These are phyloP conservation scores for Dysidea cf. avara DNA, from an alignment of 37 sponge, comb jelly and placozoan species.

Conservation along the genomic window DNA sequence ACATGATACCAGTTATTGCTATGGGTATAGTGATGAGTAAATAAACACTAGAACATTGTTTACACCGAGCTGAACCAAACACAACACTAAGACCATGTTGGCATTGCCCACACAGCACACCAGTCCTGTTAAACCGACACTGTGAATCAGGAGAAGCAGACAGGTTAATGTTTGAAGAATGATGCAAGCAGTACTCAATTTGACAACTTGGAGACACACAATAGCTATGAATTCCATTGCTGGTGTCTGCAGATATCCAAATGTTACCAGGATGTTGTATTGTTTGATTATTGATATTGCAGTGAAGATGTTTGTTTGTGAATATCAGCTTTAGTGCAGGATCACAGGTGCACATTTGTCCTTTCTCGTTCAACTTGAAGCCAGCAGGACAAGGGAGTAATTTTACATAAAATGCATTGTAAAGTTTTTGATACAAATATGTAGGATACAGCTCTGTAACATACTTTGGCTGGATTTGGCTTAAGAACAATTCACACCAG, in stretches of 20 bases:
- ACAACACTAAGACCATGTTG: neutral
- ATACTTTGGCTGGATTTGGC: too few relatives aligned
- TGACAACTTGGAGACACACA: too few relatives aligned
- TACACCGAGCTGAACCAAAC: slow-evolving; percentile 9
- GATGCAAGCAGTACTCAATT: too few relatives aligned
- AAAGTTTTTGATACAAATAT: too few relatives aligned
- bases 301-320: too few relatives aligned
- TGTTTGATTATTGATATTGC: neutral
- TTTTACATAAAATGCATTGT: too few relatives aligned
- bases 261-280: neutral
- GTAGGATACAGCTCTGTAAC: too few relatives aligned
- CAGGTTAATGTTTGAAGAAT: neutral
- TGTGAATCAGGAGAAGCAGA: neutral
- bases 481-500: too few relatives aligned
- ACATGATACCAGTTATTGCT: slow-evolving; percentile 9
- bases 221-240: too few relatives aligned
- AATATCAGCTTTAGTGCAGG: neutral
- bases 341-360: too few relatives aligned
- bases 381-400: too few relatives aligned
- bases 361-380: too few relatives aligned
- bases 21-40: slow-evolving; percentile 4
- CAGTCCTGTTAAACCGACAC: slow-evolving; percentile 21
- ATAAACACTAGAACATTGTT: slow-evolving; percentile 9
- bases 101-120: slow-evolving; percentile 22
- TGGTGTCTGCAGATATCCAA: slow-evolving; percentile 7